phyloP scores from a whole-genome alignment of 2,113 vertebrate genomes.

The zebrafish (Danio rerio) region GRCz12tu NC_133186.1:33563001-33563500 shows the following conservation, averaged over 20 bases:
- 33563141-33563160: not conserved
- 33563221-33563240: not conserved
- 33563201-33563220: not conserved
- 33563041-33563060: not conserved
- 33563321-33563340: conserved; percentile 48
- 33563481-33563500: not conserved
- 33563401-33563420: conserved; percentile 48
- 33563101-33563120: not conserved
- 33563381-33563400: conserved; percentile 63
- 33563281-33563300: not conserved
- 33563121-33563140: not conserved
- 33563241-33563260: not conserved
- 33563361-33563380: conserved; percentile 76
- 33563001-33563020: not conserved
- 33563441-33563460: not conserved
- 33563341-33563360: conserved; percentile 64
- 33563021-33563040: not conserved
- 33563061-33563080: not conserved
- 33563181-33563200: not conserved
- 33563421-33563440: conserved; percentile 25
- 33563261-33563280: not conserved
- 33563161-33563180: not conserved
- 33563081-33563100: not conserved
- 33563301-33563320: conserved; percentile 62
- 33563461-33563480: not conserved